phyloP scores from a whole-genome alignment of 2,888 invertebrate genomes.

The Ennomos erosarius region DNA sequence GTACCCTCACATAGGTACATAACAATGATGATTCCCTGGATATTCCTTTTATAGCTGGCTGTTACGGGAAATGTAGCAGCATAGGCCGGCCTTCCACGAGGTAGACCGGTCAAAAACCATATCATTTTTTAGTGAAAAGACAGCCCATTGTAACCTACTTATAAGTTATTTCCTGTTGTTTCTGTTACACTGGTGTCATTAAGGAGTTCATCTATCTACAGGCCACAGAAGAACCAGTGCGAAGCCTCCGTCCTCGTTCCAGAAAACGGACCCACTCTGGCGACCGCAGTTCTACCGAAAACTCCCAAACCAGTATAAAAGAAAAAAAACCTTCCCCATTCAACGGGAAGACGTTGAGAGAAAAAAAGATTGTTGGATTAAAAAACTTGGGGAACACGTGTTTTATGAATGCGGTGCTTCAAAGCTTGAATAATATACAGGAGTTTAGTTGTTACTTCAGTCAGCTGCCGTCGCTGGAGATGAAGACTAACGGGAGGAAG shows the following conservation, averaged over 20 bases:
- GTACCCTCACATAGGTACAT: too few species aligned
- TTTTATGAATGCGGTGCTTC: slow-evolving; percentile 94
- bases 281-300: slow-evolving; percentile 83
- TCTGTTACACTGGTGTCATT: too few species aligned
- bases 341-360: slow-evolving; percentile 81
- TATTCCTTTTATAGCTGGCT: too few species aligned
- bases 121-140: too few species aligned
- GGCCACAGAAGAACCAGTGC: slow-evolving; percentile 79
- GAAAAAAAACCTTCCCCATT: slow-evolving; percentile 61
- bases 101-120: too few species aligned
- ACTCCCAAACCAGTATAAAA: slow-evolving; percentile 60
- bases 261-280: slow-evolving; percentile 86
- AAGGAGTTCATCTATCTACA: too few species aligned
- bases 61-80: too few species aligned
- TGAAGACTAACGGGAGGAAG: slow-evolving; percentile 85
- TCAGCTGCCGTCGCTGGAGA: slow-evolving; percentile 90
- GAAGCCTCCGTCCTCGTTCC: slow-evolving; percentile 85
- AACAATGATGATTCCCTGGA: too few species aligned
- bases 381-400: slow-evolving; percentile 94
- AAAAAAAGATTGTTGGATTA: slow-evolving; percentile 89
- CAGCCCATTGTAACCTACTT: too few species aligned
- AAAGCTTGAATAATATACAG: slow-evolving; percentile 93
- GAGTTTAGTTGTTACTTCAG: slow-evolving; percentile 93
- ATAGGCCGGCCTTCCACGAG: too few species aligned
- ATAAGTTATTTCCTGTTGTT: too few species aligned